phyloP scores from a whole-genome alignment of 1,140 invertebrate species.

The Pogonus chalceus region DNA sequence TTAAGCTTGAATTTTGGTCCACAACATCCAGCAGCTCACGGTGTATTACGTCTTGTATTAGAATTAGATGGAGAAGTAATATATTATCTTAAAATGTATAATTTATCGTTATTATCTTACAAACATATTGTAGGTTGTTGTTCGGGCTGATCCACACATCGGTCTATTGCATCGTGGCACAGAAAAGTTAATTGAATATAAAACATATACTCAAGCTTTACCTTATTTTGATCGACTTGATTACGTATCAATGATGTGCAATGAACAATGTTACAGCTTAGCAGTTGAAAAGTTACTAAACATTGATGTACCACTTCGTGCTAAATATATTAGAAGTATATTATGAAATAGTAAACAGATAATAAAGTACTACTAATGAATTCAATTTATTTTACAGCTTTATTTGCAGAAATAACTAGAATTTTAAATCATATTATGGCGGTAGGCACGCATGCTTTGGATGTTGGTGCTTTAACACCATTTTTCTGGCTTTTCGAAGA shows the following conservation, averaged over 20 bases:
- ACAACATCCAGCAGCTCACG: slow-evolving; percentile 78
- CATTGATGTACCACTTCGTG: slow-evolving; percentile 86
- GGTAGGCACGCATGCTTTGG: slow-evolving; percentile 62
- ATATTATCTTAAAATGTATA: neutral
- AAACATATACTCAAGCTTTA: slow-evolving; percentile 93
- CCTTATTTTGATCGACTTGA: slow-evolving; percentile 98
- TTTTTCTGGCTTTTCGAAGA: slow-evolving; percentile 87
- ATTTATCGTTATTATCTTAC: neutral
- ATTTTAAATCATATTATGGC: slow-evolving; percentile 76
- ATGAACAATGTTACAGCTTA: slow-evolving; percentile 93
- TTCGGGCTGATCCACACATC: slow-evolving; percentile 45
- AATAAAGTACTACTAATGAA: neutral
- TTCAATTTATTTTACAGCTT: slow-evolving; percentile 22
- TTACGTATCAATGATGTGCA: slow-evolving; percentile 99
- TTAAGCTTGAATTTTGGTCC: slow-evolving; percentile 73
- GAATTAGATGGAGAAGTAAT: slow-evolving; percentile 61
- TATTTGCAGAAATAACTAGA: slow-evolving; percentile 69
- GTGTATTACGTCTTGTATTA: slow-evolving; percentile 67
- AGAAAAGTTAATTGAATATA: slow-evolving; percentile 97
- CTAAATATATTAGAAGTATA: slow-evolving; percentile 92
- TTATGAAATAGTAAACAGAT: slow-evolving; percentile 31
- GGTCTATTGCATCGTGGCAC: slow-evolving; percentile 93
- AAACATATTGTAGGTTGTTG: slow-evolving; percentile 32
- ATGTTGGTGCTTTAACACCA: slow-evolving; percentile 75
- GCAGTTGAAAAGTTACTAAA: slow-evolving; percentile 94